Conservation (phyloP, 2,113 vertebrate species). For the Lycaon pictus region DNA sequence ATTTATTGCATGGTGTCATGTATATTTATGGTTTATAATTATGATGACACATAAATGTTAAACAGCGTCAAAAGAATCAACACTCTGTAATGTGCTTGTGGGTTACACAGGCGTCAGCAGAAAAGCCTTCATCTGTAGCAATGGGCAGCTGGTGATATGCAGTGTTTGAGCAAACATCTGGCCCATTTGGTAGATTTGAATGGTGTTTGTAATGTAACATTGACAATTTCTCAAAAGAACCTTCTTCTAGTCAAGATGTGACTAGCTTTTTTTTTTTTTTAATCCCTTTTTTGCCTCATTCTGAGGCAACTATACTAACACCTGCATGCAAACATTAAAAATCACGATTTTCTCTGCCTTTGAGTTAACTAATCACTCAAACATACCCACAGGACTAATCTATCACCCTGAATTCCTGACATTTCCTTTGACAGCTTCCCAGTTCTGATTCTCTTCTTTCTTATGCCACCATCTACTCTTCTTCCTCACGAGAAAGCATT, state of each 20-base stretch:
- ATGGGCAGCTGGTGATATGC: slow-evolving; percentile 70
- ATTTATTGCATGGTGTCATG: slow-evolving; percentile 54
- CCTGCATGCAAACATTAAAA: slow-evolving; percentile 69
- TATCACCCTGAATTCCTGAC: neutral
- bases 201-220: slow-evolving; percentile 68
- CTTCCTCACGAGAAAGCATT: neutral
- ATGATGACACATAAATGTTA: slow-evolving; percentile 55
- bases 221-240: slow-evolving; percentile 72
- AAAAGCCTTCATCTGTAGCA: slow-evolving; percentile 78
- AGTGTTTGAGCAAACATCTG: slow-evolving; percentile 65
- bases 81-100: neutral
- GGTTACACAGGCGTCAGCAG: slow-evolving; percentile 55
- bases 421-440: neutral
- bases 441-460: neutral
- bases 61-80: slow-evolving; percentile 73
- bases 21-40: slow-evolving; percentile 78
- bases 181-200: slow-evolving; percentile 76
- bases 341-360: slow-evolving; percentile 26
- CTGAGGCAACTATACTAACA: slow-evolving; percentile 55
- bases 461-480: neutral
- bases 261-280: slow-evolving; percentile 53
- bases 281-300: slow-evolving; percentile 28
- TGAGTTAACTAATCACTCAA: slow-evolving; percentile 43
- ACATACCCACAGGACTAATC: neutral
- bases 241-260: slow-evolving; percentile 67